Percentiles rank a stretch among this genome's conserved stretches.
phyloP scores from a whole-genome alignment of 92 coral and sea anemone genomes.

The Epizoanthus rinbou region DNA sequence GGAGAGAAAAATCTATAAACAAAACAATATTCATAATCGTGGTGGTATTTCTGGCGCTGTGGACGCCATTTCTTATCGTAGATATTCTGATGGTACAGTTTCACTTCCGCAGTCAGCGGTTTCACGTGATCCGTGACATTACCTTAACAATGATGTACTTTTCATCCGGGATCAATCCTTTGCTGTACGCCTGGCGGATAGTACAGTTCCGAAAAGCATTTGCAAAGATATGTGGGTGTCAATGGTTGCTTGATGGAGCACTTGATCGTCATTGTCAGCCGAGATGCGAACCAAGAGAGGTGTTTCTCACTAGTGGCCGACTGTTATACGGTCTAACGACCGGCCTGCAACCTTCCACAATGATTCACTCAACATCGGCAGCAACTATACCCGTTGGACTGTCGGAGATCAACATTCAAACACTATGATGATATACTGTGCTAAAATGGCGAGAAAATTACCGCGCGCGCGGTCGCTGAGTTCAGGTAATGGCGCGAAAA shows the following conservation, averaged over 20 bases:
- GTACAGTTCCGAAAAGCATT: slow-evolving; percentile 76
- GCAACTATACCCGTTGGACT: slow-evolving; percentile 15
- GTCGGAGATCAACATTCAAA: slow-evolving; percentile 7
- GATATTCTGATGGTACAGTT: slow-evolving; percentile 76
- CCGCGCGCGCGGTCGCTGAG: too few relatives aligned
- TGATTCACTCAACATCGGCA: background rate
- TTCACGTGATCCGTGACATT: slow-evolving; percentile 66
- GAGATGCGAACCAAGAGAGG: background rate
- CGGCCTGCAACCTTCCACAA: background rate
- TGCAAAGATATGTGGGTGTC: slow-evolving; percentile 1
- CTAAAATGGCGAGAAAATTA: too few relatives aligned
- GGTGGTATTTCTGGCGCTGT: slow-evolving; percentile 60
- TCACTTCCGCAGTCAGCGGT: slow-evolving; percentile 31
- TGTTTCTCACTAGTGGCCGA: background rate
- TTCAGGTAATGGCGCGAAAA: too few relatives aligned
- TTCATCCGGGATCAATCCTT: slow-evolving; percentile 74
- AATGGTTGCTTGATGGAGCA: background rate
- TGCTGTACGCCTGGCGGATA: slow-evolving; percentile 81
- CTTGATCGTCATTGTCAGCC: background rate
- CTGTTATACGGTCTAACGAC: background rate
- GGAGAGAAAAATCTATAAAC: slow-evolving; percentile 72
- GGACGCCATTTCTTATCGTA: slow-evolving; percentile 69
- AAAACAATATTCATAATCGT: slow-evolving; percentile 78
- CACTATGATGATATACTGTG: too few relatives aligned
- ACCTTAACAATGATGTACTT: slow-evolving; percentile 76